phyloP scores from a whole-genome alignment of 2,113 vertebrate genomes.

The Prochilodus magdalenae region DNA sequence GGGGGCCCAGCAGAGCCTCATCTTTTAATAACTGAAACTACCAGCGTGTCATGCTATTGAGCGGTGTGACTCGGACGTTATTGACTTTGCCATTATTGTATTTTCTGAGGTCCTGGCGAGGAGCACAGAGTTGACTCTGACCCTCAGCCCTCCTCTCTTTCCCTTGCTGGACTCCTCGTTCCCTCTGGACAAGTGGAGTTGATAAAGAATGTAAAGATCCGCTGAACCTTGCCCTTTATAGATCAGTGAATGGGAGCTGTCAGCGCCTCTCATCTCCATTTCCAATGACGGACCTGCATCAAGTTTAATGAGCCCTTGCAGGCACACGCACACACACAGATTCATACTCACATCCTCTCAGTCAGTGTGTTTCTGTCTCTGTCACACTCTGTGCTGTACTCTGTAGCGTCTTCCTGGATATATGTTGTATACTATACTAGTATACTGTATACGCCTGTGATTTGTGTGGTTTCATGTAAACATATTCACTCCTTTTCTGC shows the following conservation, averaged over 20 bases:
- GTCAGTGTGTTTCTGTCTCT: background rate
- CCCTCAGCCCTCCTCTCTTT: conserved; percentile 35
- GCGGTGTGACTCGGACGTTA: conserved; percentile 45
- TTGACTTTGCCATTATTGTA: conserved; percentile 65
- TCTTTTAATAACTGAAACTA: conserved; percentile 59
- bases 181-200: conserved; percentile 55
- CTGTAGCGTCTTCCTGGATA: background rate
- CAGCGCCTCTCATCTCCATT: conserved; percentile 63
- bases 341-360: conserved; percentile 8
- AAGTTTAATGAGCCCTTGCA: conserved; percentile 52
- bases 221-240: conserved; percentile 61
- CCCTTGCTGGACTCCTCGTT: conserved; percentile 15
- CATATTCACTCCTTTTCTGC: too few relatives aligned
- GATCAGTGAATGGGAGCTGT: conserved; percentile 60
- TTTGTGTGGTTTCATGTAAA: too few relatives aligned
- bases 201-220: conserved; percentile 63
- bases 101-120: conserved; percentile 55
- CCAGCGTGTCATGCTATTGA: conserved; percentile 47
- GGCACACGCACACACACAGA: conserved; percentile 20
- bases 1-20: conserved; percentile 24
- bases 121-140: conserved; percentile 33
- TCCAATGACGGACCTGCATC: conserved; percentile 55
- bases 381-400: background rate
- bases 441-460: too few relatives aligned
- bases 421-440: too few relatives aligned